Evolutionary conservation across 2,888 invertebrate species (phyloP).

Genomic region (Coelinius sp.): DNA sequence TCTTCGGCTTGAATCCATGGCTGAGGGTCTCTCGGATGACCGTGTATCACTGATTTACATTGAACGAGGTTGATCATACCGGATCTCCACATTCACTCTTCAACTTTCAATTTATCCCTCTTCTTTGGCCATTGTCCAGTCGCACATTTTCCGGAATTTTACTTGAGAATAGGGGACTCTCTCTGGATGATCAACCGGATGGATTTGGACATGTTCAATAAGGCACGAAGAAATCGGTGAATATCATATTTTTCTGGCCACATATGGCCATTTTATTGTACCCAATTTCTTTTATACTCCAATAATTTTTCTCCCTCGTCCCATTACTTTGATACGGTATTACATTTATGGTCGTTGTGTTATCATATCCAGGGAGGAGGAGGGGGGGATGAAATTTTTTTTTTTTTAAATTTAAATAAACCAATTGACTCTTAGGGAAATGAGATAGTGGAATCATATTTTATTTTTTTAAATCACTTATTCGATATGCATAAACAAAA

Average conservation of each 20-base stretch:
- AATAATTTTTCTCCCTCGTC: conserved; percentile 39
- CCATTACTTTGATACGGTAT: conserved; percentile 21
- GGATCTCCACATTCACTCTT: conserved; percentile 8
- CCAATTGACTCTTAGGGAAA: background rate
- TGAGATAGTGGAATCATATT: too few species aligned
- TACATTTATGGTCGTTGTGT: conserved; percentile 39
- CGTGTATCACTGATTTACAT: conserved; percentile 54
- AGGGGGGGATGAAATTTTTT: too few species aligned
- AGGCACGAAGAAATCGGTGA: conserved; percentile 46
- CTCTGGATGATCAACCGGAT: conserved; percentile 44
- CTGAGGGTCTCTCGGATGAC: conserved; percentile 45
- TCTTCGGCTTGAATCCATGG: conserved; percentile 43
- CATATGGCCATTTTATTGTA: conserved; percentile 27
- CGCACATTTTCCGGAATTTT: conserved; percentile 44
- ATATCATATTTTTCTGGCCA: conserved; percentile 40
- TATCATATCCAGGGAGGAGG: too few species aligned
- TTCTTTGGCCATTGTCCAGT: conserved; percentile 26
- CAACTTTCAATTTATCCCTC: background rate
- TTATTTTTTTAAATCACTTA: background rate
- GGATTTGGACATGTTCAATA: conserved; percentile 49
- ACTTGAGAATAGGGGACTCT: conserved; percentile 34
- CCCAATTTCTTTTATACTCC: background rate
- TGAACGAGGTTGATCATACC: conserved; percentile 36
- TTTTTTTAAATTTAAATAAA: background rate
- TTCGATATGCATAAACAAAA: background rate